Percentiles rank a stretch among this genome's conserved stretches.
These are phyloP conservation scores for Lagopus leucura DNA, from an alignment of 2,113 vertebrate species.

Conservation along the genomic window DNA sequence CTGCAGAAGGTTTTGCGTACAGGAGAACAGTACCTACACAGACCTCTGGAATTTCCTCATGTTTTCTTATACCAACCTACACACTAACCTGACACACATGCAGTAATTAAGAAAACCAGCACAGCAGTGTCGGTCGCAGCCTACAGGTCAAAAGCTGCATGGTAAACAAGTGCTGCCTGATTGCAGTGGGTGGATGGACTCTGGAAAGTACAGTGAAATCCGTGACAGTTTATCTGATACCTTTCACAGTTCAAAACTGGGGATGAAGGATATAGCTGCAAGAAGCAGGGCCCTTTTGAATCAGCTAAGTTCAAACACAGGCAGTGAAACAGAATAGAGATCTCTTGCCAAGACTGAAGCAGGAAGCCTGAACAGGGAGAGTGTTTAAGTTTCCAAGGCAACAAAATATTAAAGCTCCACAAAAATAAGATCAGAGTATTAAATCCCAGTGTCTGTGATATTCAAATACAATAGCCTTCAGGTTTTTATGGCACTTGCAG, in stretches of 20 bases:
- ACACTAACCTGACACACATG: accelerated
- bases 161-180: not conserved
- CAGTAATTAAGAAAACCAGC: not conserved
- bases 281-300: slow-evolving; percentile 22
- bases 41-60: not conserved
- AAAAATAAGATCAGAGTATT: slow-evolving; percentile 52
- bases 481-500: slow-evolving; percentile 32
- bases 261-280: slow-evolving; percentile 42
- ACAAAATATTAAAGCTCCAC: slow-evolving; percentile 66
- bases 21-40: not conserved
- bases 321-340: not conserved
- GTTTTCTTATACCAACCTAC: not conserved
- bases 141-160: not conserved
- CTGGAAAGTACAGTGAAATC: slow-evolving; percentile 7
- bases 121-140: not conserved
- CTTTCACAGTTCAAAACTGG: not conserved
- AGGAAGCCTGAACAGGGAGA: slow-evolving; percentile 54
- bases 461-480: slow-evolving; percentile 45
- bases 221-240: not conserved
- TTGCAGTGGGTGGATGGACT: not conserved
- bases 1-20: not conserved
- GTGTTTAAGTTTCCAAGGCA: slow-evolving; percentile 55
- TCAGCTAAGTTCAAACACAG: slow-evolving; percentile 58
- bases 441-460: slow-evolving; percentile 30
- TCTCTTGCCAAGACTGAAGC: slow-evolving; percentile 54